These are phyloP conservation scores for Ctena decussata DNA, from an alignment of 2,888 invertebrate genomes.

Conservation along the genomic window DNA sequence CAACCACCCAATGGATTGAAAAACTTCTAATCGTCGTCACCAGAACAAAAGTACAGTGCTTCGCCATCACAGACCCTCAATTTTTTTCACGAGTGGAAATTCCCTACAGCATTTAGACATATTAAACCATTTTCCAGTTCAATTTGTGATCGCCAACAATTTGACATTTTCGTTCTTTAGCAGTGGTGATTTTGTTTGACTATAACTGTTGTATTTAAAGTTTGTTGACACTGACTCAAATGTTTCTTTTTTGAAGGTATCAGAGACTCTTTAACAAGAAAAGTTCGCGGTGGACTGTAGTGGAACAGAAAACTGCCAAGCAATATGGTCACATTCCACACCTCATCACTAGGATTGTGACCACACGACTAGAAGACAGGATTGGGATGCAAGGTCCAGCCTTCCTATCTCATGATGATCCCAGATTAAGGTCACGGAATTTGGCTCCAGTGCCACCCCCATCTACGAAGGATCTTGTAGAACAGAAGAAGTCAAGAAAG, in stretches of 20 bases:
- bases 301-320: not conserved
- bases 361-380: not conserved
- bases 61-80: too few species aligned
- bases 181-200: too few species aligned
- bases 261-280: constrained; percentile 2
- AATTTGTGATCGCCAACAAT: too few species aligned
- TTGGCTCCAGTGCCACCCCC: not conserved
- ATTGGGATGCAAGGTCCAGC: not conserved
- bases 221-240: not conserved
- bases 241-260: constrained; percentile 1
- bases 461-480: not conserved
- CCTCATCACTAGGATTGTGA: not conserved
- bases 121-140: too few species aligned
- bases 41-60: too few species aligned
- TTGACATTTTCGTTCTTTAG: too few species aligned
- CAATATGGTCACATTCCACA: not conserved
- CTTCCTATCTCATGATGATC: not conserved
- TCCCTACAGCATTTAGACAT: too few species aligned
- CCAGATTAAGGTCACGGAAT: not conserved
- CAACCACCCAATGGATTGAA: too few species aligned
- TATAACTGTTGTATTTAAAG: too few species aligned
- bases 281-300: not conserved
- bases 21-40: too few species aligned
- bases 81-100: too few species aligned
- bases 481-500: not conserved